Base-by-base conservation (phyloP, 2,888 invertebrate genomes). In the Drosophila prolongata region DNA sequence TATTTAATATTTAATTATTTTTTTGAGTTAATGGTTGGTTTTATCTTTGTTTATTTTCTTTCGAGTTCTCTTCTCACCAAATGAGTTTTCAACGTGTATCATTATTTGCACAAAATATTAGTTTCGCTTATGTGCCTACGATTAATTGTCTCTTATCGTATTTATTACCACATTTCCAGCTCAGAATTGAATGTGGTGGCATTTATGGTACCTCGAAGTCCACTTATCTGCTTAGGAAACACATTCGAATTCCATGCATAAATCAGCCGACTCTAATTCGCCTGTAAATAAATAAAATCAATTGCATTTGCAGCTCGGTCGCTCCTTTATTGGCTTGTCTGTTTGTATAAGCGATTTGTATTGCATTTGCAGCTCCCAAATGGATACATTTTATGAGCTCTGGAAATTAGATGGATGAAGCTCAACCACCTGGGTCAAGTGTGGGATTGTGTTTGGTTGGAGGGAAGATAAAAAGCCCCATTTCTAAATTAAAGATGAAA, bases 131-230 rank as follows among this genome's bases (percentile, higher is more conserved):
- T 10, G 30, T 47, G n/a, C n/a, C 14, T 27, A 8, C 14, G 11
- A 9, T 34, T 14, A 54, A 53, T 53, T 16, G 6, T 6, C 24
- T n/a, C 27, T 2, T 14, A 19, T 34, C 9, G 14, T 16, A 40
- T 53, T 35, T 35, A 62, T 27, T 35, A 16, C n/a, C 43, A 19
- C 37, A 11, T 19, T 5, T 11, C 19, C 50, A 34, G 11, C 6
- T 34, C 35, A 14, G 34, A 34, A 24, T 50, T 19, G 14, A 43
- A 27, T 44, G 14, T 52, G 14, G 6, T 11, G 13, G n/a, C 50
- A 38, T 75, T 80, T 81, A 80, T 77, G 52, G 54, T 68, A 62
- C 81, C 75, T 70, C n/a, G 14, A 58, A 75, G 81, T 53, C 50
- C 62, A 75, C 62, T 81, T 80, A 76, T 70, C 65, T 38, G 61